Evolutionary conservation across 2,113 vertebrate species (phyloP).

Genomic region (Larimichthys polyactis): DNA sequence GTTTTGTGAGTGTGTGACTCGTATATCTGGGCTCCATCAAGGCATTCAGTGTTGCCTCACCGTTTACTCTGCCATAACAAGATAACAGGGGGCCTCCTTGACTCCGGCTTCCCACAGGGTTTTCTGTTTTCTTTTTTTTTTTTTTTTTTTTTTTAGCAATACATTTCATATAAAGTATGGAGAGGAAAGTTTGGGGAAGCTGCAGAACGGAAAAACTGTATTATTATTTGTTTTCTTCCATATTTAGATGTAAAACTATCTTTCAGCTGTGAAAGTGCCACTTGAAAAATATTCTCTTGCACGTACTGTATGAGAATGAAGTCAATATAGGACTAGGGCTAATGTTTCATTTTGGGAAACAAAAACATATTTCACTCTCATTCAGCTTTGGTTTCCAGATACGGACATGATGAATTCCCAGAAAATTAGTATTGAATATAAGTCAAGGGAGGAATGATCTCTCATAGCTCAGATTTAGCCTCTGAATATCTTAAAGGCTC

Average conservation of each 20-base stretch:
- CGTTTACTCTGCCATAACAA: conserved; percentile 76
- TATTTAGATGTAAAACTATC: conserved; percentile 37
- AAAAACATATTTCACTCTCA: conserved; percentile 44
- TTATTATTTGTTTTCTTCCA: not conserved
- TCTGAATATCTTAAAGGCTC: conserved; percentile 48
- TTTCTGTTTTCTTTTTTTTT: conserved; percentile 59
- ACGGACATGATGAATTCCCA: conserved; percentile 56
- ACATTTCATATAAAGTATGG: conserved; percentile 44
- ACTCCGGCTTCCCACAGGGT: conserved; percentile 70
- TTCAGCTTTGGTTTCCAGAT: conserved; percentile 40
- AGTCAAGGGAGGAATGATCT: conserved; percentile 57
- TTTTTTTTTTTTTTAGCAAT: conserved; percentile 49
- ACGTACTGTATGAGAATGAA: not conserved
- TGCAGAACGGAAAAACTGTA: not conserved
- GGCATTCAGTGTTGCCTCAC: conserved; percentile 63
- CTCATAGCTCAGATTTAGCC: conserved; percentile 56
- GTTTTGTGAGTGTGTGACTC: conserved; percentile 58
- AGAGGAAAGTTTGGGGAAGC: conserved; percentile 36
- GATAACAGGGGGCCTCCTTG: conserved; percentile 74
- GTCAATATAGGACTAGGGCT: conserved; percentile 18
- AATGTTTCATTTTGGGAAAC: conserved; percentile 49
- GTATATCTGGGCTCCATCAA: conserved; percentile 78
- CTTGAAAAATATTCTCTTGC: conserved; percentile 22
- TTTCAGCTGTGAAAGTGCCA: conserved; percentile 12
- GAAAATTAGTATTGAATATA: conserved; percentile 60